These are phyloP conservation scores for Phragmatobia fuliginosa DNA, from an alignment of 2,888 invertebrate genomes.

Conservation along the genomic window DNA sequence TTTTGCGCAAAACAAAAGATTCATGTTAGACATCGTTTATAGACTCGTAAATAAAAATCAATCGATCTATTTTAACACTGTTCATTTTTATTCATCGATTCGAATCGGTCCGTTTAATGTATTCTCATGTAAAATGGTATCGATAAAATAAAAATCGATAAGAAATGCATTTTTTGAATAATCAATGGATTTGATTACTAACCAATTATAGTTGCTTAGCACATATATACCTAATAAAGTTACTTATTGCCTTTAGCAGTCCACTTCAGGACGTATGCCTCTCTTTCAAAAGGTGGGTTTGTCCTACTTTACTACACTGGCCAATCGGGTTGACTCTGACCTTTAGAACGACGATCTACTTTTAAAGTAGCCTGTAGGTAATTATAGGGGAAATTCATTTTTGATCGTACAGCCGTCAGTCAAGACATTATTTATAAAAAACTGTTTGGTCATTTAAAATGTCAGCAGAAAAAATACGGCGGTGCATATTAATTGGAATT, in stretches of 20 bases:
- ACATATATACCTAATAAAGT: too few species aligned
- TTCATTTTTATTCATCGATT: constrained; percentile 33
- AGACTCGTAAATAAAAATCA: constrained; percentile 35
- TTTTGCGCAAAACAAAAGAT: constrained; percentile 33
- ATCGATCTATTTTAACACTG: constrained; percentile 21
- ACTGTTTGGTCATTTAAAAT: constrained; percentile 65
- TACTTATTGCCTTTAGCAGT: too few species aligned
- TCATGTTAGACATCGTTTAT: neutral
- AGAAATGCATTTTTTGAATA: constrained; percentile 8
- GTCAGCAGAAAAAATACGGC: constrained; percentile 38
- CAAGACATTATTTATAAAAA: constrained; percentile 67
- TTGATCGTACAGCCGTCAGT: constrained; percentile 50
- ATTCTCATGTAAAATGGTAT: constrained; percentile 35
- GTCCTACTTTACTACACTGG: too few species aligned
- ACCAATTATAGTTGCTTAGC: neutral
- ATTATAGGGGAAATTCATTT: constrained; percentile 4
- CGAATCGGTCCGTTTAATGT: constrained; percentile 24
- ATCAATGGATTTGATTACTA: neutral
- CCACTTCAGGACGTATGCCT: too few species aligned
- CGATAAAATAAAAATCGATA: constrained; percentile 27
- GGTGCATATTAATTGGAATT: constrained; percentile 56
- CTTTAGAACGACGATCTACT: constrained; percentile 13
- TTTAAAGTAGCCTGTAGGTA: constrained; percentile 9
- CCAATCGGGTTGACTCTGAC: neutral
- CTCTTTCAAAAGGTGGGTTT: too few species aligned